These are phyloP conservation scores for Panthera tigris DNA, from an alignment of 2,113 vertebrate genomes.

Conservation along the genomic window DNA sequence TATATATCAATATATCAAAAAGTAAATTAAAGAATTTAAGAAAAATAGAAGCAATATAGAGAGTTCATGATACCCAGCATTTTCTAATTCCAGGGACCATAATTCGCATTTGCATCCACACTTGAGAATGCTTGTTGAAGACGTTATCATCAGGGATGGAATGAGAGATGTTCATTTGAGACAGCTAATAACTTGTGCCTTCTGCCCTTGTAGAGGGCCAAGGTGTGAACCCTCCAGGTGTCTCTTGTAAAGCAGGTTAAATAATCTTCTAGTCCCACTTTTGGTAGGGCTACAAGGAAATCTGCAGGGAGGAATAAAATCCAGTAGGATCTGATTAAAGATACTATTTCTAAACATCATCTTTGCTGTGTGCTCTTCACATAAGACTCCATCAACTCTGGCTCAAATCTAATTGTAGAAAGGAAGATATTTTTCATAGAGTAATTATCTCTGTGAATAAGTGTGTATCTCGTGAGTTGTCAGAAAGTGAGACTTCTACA, in stretches of 20 bases:
- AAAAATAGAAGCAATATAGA: background rate
- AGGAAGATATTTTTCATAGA: background rate
- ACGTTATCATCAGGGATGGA: background rate
- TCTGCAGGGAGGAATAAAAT: background rate
- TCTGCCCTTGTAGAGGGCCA: background rate
- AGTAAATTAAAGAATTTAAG: background rate
- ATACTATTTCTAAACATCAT: background rate
- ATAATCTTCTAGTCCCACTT: background rate
- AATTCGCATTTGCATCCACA: background rate
- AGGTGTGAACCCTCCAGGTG: background rate
- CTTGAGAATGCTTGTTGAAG: background rate
- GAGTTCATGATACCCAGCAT: background rate
- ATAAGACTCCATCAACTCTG: background rate
- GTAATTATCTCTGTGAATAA: constrained; percentile 9
- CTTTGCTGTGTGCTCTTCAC: background rate
- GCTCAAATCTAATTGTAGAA: background rate
- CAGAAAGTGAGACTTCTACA: constrained; percentile 11
- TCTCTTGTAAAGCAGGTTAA: background rate
- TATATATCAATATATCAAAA: background rate
- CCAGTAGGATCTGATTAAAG: background rate
- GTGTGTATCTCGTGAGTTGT: background rate
- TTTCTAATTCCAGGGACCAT: background rate
- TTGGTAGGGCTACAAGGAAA: background rate
- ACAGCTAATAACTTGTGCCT: background rate
- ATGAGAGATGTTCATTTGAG: background rate